Evolutionary conservation across 2,888 invertebrate genomes (phyloP).

Genomic region (Heliconius charithonia): DNA sequence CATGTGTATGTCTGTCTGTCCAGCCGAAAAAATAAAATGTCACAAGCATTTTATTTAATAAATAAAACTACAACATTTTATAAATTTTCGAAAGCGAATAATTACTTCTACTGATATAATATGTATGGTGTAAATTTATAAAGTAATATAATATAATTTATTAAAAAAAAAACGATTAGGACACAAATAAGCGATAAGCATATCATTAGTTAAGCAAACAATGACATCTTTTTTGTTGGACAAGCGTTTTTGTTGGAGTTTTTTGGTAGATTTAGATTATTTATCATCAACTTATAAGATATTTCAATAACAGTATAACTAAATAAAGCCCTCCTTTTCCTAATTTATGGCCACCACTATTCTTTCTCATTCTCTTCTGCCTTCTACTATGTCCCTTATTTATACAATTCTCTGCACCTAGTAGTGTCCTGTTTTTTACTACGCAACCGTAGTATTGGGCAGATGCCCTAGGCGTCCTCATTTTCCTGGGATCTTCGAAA

Average conservation of each 20-base stretch:
- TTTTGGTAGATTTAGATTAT: background rate
- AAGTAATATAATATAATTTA: background rate
- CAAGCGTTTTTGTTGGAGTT: background rate
- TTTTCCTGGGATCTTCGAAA: conserved; percentile 47
- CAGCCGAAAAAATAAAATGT: background rate
- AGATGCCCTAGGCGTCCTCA: conserved; percentile 48
- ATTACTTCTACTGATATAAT: background rate
- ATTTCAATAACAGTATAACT: background rate
- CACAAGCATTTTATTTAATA: too few relatives aligned
- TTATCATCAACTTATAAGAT: background rate
- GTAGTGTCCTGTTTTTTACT: conserved; percentile 27
- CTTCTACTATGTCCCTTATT: background rate
- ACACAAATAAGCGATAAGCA: background rate
- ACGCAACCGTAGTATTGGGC: conserved; percentile 46
- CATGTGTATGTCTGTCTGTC: background rate
- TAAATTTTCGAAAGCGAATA: background rate
- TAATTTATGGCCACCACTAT: background rate
- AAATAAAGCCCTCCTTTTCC: background rate
- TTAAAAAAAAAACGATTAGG: background rate
- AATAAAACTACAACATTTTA: background rate
- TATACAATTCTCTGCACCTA: background rate
- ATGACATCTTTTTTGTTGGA: too few relatives aligned
- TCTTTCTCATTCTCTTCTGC: background rate
- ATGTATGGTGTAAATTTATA: background rate
- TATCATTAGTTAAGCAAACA: background rate